These are phyloP conservation scores for Schizothorax lantsangensis DNA, from an alignment of 2,797 vertebrate genomes.

Conservation along the genomic window DNA sequence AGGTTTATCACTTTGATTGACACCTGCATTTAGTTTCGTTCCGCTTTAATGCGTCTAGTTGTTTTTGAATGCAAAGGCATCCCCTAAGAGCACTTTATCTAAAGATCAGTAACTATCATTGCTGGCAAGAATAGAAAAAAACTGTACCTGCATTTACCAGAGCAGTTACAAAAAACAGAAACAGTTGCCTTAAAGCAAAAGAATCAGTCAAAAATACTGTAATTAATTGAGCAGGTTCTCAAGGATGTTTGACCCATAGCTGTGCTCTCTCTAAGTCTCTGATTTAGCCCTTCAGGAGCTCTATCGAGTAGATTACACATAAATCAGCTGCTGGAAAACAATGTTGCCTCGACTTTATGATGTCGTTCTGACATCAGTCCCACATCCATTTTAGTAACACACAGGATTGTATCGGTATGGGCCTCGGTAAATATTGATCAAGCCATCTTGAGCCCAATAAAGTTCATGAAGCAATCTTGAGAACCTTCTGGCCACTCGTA, in stretches of 20 bases:
- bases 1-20: conserved; percentile 1
- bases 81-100: not conserved
- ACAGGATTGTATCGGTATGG: conserved; percentile 4
- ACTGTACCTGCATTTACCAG: not conserved
- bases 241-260: not conserved
- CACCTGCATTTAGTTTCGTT: not conserved
- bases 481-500: not conserved
- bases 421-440: conserved; percentile 21
- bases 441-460: conserved; percentile 5
- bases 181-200: conserved; percentile 22
- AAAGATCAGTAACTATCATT: not conserved
- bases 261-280: not conserved
- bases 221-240: not conserved
- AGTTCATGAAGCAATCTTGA: conserved; percentile 23
- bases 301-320: not conserved
- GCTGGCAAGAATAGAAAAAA: not conserved
- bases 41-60: not conserved
- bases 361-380: conserved; percentile 14
- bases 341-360: conserved; percentile 1
- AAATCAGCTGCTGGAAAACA: conserved; percentile 20
- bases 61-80: not conserved
- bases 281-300: not conserved
- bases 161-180: not conserved
- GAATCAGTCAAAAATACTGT: not conserved
- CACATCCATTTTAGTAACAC: conserved; percentile 4